Evolutionary conservation across 2,797 vertebrate genomes (phyloP), one percentile per base, ranked within the genome.

Genomic region (Karalla daura): DNA sequence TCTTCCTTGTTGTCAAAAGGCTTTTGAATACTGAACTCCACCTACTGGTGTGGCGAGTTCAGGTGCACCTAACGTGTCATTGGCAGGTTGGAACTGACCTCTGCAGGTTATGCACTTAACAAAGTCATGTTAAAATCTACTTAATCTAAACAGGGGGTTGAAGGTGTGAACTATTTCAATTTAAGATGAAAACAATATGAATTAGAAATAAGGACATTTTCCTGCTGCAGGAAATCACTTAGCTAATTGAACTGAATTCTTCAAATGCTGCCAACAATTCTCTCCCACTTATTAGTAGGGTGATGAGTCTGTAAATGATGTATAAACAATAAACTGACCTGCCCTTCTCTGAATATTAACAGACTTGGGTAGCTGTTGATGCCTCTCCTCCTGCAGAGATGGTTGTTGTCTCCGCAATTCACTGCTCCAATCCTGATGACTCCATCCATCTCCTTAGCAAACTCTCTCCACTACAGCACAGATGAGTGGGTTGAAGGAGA

Each of bases 371-470:
- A 98, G 76, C 96, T 97, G 90, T 83, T 96, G 85, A 99, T 95
- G 43, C 98, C 97, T 85, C 95, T 96, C 73, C 94, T 95, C 78
- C 96, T 90, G 80, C 98, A 99, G 25, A 99, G 93, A 78, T 94
- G 94, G 74, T 95, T 92, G 50, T 99, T 96, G 88, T 99, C 97
- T 0, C 96, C 97, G 74, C 98, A 99, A 89, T 99, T 99, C 52
- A 99, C 97, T 0, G 98, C 98, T 74, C 95, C 95, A 9, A 99
- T 97, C 54, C 96, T 88, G 72, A 99, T 95, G 62, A 97, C 92
- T 18, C 96, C 97, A 61, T 99, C 97, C 93, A 99, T 96, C 83
- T 99, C 98, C 85, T 96, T 99, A 21, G 98, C 95, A 93, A 98
- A 96, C 41, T 98, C 95, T 81, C 98, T 95, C 98, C 98, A 99